Evolutionary conservation across 2,888 invertebrate species (phyloP).

Genomic region (Quadroppia sp.): DNA sequence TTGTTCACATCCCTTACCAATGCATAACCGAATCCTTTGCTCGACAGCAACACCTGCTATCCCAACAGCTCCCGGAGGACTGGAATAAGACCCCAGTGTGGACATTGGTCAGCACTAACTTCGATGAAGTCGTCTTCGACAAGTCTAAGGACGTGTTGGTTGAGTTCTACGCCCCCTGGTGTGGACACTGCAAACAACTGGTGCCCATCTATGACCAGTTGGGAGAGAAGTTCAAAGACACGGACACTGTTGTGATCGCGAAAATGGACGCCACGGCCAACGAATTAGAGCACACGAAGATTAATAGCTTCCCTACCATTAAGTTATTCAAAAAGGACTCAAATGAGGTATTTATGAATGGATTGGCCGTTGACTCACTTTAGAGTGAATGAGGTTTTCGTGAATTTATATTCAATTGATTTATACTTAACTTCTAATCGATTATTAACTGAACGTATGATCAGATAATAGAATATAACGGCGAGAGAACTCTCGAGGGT

Average conservation of each 20-base stretch:
- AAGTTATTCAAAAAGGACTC: conserved; percentile 88
- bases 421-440: not conserved
- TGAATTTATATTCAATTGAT: too few species aligned
- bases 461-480: conserved; percentile 76
- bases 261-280: conserved; percentile 99
- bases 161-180: conserved; percentile 98
- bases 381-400: too few species aligned
- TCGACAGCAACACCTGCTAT: conserved; percentile 75
- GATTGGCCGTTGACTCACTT: too few species aligned
- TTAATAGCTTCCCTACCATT: conserved; percentile 90
- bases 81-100: conserved; percentile 96
- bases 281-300: conserved; percentile 92
- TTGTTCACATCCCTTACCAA: too few species aligned
- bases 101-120: conserved; percentile 87
- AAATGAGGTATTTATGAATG: conserved; percentile 64
- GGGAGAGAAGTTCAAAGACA: conserved; percentile 83
- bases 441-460: not conserved
- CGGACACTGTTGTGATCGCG: conserved; percentile 76
- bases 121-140: conserved; percentile 85
- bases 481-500: conserved; percentile 89
- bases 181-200: conserved; percentile 95
- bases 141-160: conserved; percentile 85
- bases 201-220: conserved; percentile 94
- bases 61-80: conserved; percentile 89
- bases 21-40: not conserved